Evolutionary conservation across 2,797 vertebrate genomes (phyloP), one percentile per base, ranked within the genome.

Genomic region (Periophthalmus magnuspinnatus): DNA sequence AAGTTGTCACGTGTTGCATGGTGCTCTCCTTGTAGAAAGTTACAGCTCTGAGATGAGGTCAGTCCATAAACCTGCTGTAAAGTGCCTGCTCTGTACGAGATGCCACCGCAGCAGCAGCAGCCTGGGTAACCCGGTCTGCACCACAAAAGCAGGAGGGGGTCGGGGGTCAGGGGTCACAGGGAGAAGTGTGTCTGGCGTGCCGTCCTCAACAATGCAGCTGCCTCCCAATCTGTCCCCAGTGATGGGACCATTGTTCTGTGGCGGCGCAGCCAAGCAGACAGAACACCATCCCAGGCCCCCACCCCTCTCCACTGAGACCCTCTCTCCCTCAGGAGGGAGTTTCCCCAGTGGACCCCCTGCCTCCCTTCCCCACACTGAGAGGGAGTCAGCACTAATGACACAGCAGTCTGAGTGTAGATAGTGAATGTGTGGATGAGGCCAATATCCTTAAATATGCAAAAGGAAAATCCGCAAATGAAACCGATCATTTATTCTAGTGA

Each of bases 101-200:
- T 96, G 93, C 95, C 95, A 94, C 92, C 93, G 93, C 93, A 95
- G 93, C 92, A 90, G 91, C 92, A 93, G 93, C 93, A 95, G 93
- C 92, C 90, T 91, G 95, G 95, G 96, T 96, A 95, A 96, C 95
- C 94, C 94, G 93, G 94, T 94, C 93, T 86, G 83, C 92, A 92
- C 85, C 55, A 28, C 55, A 28, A n/a, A 28, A 3, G 48, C 13
- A 6, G 22, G 2, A 5, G 52, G 52, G 8, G 52, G 60, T 24
- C 50, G 19, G 58, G n/a, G 72, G 14, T 64, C 41, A 48, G 22
- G 5, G 45, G 13, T 68, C 80, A 17, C 74, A 88, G 90, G 92
- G 90, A 95, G 93, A 95, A 96, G 96, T 97, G 94, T 94, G 95
- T 98, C 96, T 97, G 96, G 95, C 94, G 94, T 94, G 94, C 95